Conservation (phyloP, 2,888 invertebrate species). For the Philopedon plagiatum region DNA sequence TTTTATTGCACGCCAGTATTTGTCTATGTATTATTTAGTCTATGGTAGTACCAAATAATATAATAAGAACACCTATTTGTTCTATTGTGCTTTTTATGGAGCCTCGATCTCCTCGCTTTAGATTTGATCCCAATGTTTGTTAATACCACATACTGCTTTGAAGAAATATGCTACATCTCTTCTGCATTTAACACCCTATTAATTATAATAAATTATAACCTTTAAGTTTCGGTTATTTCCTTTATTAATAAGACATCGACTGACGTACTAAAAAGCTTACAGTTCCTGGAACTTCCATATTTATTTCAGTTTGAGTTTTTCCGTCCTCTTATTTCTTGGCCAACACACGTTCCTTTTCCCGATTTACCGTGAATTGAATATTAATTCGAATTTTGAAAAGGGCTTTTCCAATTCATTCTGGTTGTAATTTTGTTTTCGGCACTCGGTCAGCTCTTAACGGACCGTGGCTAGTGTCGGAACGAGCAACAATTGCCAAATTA, state of each 20-base stretch:
- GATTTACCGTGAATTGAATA: slow-evolving; percentile 32
- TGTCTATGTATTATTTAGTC: too few species aligned
- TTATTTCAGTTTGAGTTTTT: slow-evolving; percentile 16
- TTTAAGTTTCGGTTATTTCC: background rate
- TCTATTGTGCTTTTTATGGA: too few species aligned
- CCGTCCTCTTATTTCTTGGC: slow-evolving; percentile 11
- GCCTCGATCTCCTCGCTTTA: too few species aligned
- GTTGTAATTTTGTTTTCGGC: slow-evolving; percentile 29
- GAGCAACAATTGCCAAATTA: slow-evolving; percentile 32
- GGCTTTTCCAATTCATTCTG: slow-evolving; percentile 25
- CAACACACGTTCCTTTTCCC: slow-evolving; percentile 29
- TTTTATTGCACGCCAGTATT: too few species aligned
- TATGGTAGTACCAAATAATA: too few species aligned
- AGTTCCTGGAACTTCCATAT: slow-evolving; percentile 9
- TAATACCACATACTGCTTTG: too few species aligned
- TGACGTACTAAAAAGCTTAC: background rate
- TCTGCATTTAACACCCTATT: too few species aligned
- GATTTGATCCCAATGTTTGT: too few species aligned
- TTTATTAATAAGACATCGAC: background rate
- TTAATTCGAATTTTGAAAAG: slow-evolving; percentile 32
- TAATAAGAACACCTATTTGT: too few species aligned
- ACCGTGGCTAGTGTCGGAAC: slow-evolving; percentile 17
- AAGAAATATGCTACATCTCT: too few species aligned
- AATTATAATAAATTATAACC: too few species aligned
- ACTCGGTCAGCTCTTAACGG: slow-evolving; percentile 30